These are phyloP conservation scores for Gymnorhina tibicen DNA, from an alignment of 2,113 vertebrate species.

Conservation along the genomic window DNA sequence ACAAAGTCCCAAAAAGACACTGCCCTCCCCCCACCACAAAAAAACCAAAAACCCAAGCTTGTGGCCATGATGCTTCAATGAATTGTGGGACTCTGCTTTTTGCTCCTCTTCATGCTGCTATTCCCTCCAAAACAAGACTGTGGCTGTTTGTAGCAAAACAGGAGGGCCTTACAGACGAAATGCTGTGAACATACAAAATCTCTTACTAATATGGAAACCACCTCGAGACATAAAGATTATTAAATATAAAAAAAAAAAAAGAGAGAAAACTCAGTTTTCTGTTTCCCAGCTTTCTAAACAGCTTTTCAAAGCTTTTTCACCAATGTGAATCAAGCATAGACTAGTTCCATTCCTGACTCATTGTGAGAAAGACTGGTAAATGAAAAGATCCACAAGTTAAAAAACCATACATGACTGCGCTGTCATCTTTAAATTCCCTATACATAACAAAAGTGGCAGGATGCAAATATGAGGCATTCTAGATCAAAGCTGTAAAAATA, in stretches of 20 bases:
- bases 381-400: background rate
- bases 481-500: slow-evolving; percentile 17
- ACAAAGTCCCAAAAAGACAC: background rate
- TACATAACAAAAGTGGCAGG: background rate
- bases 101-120: background rate
- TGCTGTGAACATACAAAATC: background rate
- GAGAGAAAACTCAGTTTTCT: background rate
- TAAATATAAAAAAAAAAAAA: background rate
- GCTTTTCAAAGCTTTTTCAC: background rate
- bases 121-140: background rate
- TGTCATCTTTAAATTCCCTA: slow-evolving; percentile 1
- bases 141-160: background rate
- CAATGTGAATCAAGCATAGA: background rate
- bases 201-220: background rate
- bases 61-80: background rate
- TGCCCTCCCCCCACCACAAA: accelerated
- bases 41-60: accelerated
- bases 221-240: background rate
- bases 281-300: background rate
- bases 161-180: background rate
- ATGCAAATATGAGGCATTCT: slow-evolving; percentile 26
- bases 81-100: background rate
- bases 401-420: background rate
- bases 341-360: background rate
- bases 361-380: background rate